phyloP scores from a whole-genome alignment of 1,140 invertebrate species.

The Platyscapa corneri region DNA sequence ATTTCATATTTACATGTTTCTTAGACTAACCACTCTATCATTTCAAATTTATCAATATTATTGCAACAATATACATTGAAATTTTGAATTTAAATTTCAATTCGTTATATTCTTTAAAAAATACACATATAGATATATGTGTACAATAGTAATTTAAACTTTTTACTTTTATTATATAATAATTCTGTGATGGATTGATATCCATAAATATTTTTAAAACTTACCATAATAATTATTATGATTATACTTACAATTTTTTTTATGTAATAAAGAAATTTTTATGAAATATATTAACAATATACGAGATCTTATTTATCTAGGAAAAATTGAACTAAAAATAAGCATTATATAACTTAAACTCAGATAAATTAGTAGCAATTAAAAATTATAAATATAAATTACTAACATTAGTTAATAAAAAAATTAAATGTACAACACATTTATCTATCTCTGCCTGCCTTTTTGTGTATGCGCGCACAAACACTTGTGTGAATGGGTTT shows the following conservation, averaged over 20 bases:
- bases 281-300: constrained; percentile 11
- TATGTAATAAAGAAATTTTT: constrained; percentile 5
- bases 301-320: constrained; percentile 1
- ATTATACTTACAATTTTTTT: not conserved
- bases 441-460: not conserved
- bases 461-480: not conserved
- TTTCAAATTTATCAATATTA: not conserved
- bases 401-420: constrained; percentile 34
- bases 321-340: constrained; percentile 14
- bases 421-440: constrained; percentile 22
- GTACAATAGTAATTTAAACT: too few species aligned
- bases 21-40: not conserved
- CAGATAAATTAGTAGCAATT: constrained; percentile 34
- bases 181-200: not conserved
- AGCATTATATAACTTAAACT: constrained; percentile 16
- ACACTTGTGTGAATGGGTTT: not conserved
- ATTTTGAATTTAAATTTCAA: not conserved
- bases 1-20: constrained; percentile 5
- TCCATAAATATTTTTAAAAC: not conserved
- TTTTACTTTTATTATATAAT: not conserved
- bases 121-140: too few species aligned
- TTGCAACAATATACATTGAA: too few species aligned
- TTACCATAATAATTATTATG: not conserved
- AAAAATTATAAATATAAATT: constrained; percentile 21
- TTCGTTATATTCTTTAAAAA: constrained; percentile 1